Base-by-base conservation (phyloP, 2,797 vertebrate genomes). In the Distichodus sexfasciatus region DNA sequence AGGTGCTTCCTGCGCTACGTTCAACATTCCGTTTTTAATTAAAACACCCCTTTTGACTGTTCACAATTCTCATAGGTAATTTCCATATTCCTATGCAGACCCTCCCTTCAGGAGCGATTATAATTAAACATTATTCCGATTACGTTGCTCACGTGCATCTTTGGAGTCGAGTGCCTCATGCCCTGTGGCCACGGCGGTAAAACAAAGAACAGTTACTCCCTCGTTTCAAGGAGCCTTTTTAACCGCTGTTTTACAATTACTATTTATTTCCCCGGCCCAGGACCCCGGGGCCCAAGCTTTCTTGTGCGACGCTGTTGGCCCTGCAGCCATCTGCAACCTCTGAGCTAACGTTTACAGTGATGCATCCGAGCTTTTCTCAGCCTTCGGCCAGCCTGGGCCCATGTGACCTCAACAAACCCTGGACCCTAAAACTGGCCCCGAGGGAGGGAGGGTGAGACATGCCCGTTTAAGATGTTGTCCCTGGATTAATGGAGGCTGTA, bases 91-190 rank as follows among this genome's bases (percentile, higher is more conserved):
- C 53, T 61, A 38, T 31, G 46, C 43, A 17, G 69, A 24, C 59
- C 66, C 61, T 47, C 54, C 73, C 71, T 71, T 72, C 65, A 66
- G 69, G 65, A 75, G 59, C 15, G 23, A 65, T 67, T 59, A 68
- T 78, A 77, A 71, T 82, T 69, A 67, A 77, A 60, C 66, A 48
- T 74, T 70, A 74, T 76, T 83, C 64, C 73, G 60, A 71, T 75
- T 68, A 51, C 68, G 80, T 76, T 76, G 64, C 72, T 77, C 67
- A 63, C 63, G 43, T 79, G 58, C 69, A 17, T 54, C 61, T 66
- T 54, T 69, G 54, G 63, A 74, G 72, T 51, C 12, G 15, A 55
- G 23, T 31, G 1, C 40, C 40, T 55, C 71, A 72, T 58, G 66
- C 77, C 74, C 61, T 28, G 35, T 71, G 75, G 75, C 64, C 23